These are phyloP conservation scores for Trinectes maculatus DNA, from an alignment of 2,113 vertebrate species.

Conservation along the genomic window DNA sequence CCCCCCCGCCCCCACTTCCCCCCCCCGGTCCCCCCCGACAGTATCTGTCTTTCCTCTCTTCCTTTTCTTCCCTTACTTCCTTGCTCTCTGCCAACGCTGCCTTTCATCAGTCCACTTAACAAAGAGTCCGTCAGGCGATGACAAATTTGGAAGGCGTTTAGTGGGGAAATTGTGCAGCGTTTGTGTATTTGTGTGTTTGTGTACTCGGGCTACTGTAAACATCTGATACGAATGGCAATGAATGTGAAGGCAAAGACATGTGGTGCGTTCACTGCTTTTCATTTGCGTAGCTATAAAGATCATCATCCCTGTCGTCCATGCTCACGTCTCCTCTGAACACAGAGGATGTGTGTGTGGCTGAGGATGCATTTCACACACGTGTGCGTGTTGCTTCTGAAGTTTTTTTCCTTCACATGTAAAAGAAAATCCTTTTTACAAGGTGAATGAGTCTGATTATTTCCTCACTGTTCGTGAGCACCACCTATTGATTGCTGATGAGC, in stretches of 20 bases:
- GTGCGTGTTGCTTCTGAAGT: background rate
- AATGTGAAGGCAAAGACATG: slow-evolving; percentile 12
- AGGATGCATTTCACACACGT: background rate
- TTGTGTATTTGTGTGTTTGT: too few species aligned
- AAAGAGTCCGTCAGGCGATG: slow-evolving; percentile 34
- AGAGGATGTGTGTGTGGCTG: background rate
- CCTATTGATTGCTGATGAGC: slow-evolving; percentile 7
- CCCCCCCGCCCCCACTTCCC: too few species aligned
- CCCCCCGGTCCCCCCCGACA: too few species aligned
- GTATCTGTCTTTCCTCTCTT: slow-evolving; percentile 42
- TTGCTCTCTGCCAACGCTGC: slow-evolving; percentile 18
- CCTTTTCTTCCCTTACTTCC: background rate
- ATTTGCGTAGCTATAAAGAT: background rate
- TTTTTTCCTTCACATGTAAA: background rate
- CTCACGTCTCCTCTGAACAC: background rate
- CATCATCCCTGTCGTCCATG: background rate
- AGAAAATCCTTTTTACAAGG: background rate
- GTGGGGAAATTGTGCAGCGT: slow-evolving; percentile 22
- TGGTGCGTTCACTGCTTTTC: background rate
- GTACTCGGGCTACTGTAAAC: slow-evolving; percentile 22
- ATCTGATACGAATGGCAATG: slow-evolving; percentile 15
- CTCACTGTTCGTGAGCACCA: background rate
- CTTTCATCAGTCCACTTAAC: slow-evolving; percentile 43
- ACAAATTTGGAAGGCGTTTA: slow-evolving; percentile 43
- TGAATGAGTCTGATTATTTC: background rate